A percentile compares a stretch with the other conserved stretches of the same genome.
Evolutionary conservation across 2,113 vertebrate species (phyloP).

Genomic region (Peucedramus taeniatus): DNA sequence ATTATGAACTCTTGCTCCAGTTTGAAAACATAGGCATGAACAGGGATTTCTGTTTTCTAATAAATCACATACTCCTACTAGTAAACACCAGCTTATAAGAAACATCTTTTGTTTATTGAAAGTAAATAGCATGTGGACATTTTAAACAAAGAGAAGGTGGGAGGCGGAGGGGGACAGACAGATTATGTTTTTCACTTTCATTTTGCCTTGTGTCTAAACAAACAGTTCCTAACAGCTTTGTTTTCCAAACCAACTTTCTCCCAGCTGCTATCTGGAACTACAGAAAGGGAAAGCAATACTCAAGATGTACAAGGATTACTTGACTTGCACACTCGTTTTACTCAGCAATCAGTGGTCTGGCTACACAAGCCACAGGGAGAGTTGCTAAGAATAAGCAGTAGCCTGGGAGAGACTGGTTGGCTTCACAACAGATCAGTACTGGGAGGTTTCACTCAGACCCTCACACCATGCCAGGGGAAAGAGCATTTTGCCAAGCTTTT

Average conservation of each 20-base stretch:
- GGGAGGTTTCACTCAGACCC: neutral
- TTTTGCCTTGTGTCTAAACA: constrained; percentile 59
- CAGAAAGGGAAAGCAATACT: constrained; percentile 1
- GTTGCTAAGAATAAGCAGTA: neutral
- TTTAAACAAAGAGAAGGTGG: constrained; percentile 62
- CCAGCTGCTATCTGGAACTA: constrained; percentile 41
- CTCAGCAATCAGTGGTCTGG: neutral
- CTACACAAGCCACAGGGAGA: neutral
- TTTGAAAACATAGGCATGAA: neutral
- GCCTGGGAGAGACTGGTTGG: neutral
- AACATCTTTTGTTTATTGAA: constrained; percentile 54
- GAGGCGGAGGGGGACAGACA: constrained; percentile 16
- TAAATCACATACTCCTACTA: neutral
- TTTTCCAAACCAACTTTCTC: constrained; percentile 55
- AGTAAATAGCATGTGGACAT: constrained; percentile 21
- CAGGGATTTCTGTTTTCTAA: neutral
- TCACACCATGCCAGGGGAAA: neutral
- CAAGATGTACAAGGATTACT: neutral
- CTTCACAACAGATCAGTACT: neutral
- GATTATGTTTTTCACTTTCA: constrained; percentile 51
- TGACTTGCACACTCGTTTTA: neutral
- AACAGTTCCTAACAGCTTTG: constrained; percentile 51
- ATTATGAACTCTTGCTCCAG: constrained; percentile 11
- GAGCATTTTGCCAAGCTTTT: neutral
- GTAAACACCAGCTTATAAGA: constrained; percentile 23